Evolutionary conservation across 2,113 vertebrate species (phyloP), one percentile per base, ranked within the genome.

Genomic region (Trematocara stigmaticum): DNA sequence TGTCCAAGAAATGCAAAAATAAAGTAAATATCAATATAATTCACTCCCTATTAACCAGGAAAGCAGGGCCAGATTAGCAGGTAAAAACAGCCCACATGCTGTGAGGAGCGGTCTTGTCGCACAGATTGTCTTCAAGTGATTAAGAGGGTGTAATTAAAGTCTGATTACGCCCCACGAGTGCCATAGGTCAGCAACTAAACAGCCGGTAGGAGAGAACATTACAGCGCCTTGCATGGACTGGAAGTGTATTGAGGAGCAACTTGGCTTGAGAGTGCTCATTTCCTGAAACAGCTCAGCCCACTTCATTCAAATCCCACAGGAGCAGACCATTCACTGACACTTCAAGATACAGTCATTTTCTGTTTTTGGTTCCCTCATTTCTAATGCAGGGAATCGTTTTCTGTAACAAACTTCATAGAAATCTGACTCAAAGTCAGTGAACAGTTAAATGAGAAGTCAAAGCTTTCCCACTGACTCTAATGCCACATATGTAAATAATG

Each of bases 101-200:
- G 56, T 9, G 64, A 91, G 89, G 87, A 87, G 85, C 69, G 5
- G 61, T 53, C 55, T 79, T 83, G 89, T 90, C 88, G 61, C 82
- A 91, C 78, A 61, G 84, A 95, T 86, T 90, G 90, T 94, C 91
- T 92, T 92, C 85, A 87, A 92, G 92, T 95, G 91, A 96, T 95
- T 96, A 95, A 94, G 89, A 86, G 92, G 20, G 81, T 81, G 61
- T 95, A 95, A 95, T 96, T 96, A 94, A 94, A 89, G 83, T 83
- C 38, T 91, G 93, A 89, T 93, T 91, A 84, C 78, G 90, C 83
- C 91, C 93, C 89, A n/a, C 23, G 92, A 89, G 92, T 52, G 83
- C 78, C 16, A 81, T 51, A 84, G 95, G 94, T 93, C 93, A 93
- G 88, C 15, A 3, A 47, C 89, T 89, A 90, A 89, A 86, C 87